Base-by-base conservation (phyloP, 2,113 vertebrate genomes). In the Toxostoma redivivum region DNA sequence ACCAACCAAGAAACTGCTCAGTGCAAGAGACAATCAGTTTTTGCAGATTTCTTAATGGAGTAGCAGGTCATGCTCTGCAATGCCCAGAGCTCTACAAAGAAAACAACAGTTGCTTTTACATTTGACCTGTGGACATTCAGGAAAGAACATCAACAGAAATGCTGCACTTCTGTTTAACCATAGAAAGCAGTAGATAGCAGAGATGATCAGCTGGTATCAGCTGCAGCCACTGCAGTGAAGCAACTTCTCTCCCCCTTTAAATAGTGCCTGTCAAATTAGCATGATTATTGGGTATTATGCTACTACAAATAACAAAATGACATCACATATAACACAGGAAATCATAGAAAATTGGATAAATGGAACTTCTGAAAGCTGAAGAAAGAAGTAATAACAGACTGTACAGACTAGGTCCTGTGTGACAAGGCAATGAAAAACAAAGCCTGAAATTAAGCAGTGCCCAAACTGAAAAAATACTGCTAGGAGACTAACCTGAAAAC, bases 11-110 rank as follows among this genome's bases (percentile, higher is more conserved):
- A 73, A 72, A n/a, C 28, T 20, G 15, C 38, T 72, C 61, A 69
- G 33, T 5, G 22, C 1, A 13, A 31, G 15, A 82, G 33, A 51
- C 6, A 72, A 76, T 33, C 18, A 14, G 13, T 5, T 88, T 91
- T 87, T 87, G 37, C 33, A 74, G 51, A 56, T 94, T 91, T 87
- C 85, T 93, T 91, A 94, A 79, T 67, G n/a, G 56, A 71, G 77
- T 56, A 54, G 44, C 47, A 86, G 65, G 87, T 86, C 70, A 11
- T 23, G 70, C 48, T 62, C 77, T 78, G 45, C 14, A 35, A 57
- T 42, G 74, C 57, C 70, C 85, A 57, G 53, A 82, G 56, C 47
- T 54, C 62, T 50, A 48, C 7, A 9, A 58, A 80, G 40, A 69
- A 92, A 85, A 94, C 51, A 91, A 44, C 15, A 69, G 37, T 80